These are phyloP conservation scores for Nycticebus coucang DNA, from an alignment of 2,113 vertebrate genomes.

Conservation along the genomic window DNA sequence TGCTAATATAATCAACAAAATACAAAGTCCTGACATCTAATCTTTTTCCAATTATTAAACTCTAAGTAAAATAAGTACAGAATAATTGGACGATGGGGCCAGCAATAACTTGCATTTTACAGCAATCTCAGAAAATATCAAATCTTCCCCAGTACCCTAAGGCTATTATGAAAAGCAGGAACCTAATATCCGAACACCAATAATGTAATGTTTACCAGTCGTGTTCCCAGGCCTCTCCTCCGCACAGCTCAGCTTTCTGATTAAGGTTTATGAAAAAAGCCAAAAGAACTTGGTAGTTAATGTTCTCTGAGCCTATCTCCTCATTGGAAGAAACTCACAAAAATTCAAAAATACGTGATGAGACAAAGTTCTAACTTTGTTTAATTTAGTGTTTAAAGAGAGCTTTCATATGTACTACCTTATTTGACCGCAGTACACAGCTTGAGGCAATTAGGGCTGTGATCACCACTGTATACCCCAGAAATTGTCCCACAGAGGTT, in stretches of 20 bases:
- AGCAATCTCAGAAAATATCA: conserved; percentile 28
- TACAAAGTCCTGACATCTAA: conserved; percentile 63
- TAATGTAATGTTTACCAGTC: background rate
- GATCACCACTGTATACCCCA: accelerated
- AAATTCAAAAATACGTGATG: background rate
- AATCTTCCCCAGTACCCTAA: conserved; percentile 9
- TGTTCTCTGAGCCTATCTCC: background rate
- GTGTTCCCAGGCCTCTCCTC: background rate
- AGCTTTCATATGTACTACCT: background rate
- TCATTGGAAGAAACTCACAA: background rate
- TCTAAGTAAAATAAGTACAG: conserved; percentile 59
- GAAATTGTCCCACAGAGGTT: background rate
- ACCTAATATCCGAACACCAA: background rate
- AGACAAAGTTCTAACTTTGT: background rate
- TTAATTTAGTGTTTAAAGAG: background rate
- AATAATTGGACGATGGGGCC: background rate
- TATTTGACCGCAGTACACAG: background rate
- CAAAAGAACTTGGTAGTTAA: background rate
- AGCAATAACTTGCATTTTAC: conserved; percentile 2
- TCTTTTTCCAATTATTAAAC: conserved; percentile 69
- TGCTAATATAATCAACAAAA: conserved; percentile 64
- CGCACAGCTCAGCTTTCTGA: background rate
- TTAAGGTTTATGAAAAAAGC: background rate
- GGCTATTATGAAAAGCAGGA: conserved; percentile 10
- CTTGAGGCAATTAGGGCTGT: background rate